Evolutionary conservation across 1,140 invertebrate species (phyloP), one percentile per base, ranked within the genome.

Genomic region (Phymastichus coffea): DNA sequence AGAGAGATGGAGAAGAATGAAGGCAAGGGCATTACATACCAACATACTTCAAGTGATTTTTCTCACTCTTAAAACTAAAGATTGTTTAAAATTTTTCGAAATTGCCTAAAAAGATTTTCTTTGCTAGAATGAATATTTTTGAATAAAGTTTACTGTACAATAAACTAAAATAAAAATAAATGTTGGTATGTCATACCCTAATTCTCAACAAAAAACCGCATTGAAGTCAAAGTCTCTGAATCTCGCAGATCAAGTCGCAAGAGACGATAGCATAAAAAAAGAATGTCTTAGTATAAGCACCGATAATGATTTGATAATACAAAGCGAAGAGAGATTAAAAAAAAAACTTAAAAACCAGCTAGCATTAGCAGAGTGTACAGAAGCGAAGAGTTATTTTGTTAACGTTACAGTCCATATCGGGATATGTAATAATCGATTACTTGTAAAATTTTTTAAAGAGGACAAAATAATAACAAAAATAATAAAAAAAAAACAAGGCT

Each of bases 371-470:
- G 33, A 65, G 30, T 63, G 62, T 66, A 57, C 63, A 63, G 56
- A 67, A 58, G 54, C 54, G 57, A 63, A 68, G 54, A 68, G 33
- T 64, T 68, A 68, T 68, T 68, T 68, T 68, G 55, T 68, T 68
- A 68, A 64, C 58, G 57, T 68, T 68, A 59, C 53, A 30, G 52
- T 68, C 60, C 62, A 64, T 68, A 66, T 64, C 49, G 53, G 47
- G 57, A 64, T 64, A 41, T 57, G 53, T 61, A 63, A 60, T 63
- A 54, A 56, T 61, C 46, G 55, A 57, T 44, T 44, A 57, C 28
- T 52, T 28, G 30, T 58, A 58, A 46, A 57, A 41, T 19, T 58
- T 57, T 58, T 58, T 58, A 55, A 63, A 35, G 22, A 28, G 20
- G 20, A 49, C n/a, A n/a, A n/a, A n/a, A n/a, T n/a, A n/a, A n/a